phyloP scores from a whole-genome alignment of 2,113 vertebrate genomes.

The Phrynosoma blainvillii region DNA sequence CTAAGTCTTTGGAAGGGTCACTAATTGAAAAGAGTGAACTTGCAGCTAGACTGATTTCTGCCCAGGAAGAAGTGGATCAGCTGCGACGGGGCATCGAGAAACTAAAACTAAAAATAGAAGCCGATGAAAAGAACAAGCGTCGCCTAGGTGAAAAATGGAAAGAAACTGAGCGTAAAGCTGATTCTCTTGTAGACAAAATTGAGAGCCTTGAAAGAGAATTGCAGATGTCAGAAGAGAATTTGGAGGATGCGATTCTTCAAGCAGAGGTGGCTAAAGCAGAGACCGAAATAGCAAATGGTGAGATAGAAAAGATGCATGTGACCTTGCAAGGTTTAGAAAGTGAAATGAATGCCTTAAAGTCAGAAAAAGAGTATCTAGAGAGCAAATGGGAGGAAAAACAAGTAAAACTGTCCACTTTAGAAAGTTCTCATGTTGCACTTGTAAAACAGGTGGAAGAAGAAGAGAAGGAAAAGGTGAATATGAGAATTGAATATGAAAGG shows the following conservation, averaged over 20 bases:
- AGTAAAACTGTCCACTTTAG: slow-evolving; percentile 56
- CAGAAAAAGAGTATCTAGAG: slow-evolving; percentile 78
- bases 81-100: slow-evolving; percentile 88
- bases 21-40: slow-evolving; percentile 86
- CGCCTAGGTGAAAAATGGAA: slow-evolving; percentile 80
- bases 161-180: slow-evolving; percentile 79
- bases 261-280: slow-evolving; percentile 83
- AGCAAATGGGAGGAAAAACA: slow-evolving; percentile 66
- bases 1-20: slow-evolving; percentile 81
- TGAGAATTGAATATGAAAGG: slow-evolving; percentile 64
- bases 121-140: slow-evolving; percentile 85
- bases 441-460: slow-evolving; percentile 66
- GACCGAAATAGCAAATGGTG: slow-evolving; percentile 73
- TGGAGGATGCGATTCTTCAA: slow-evolving; percentile 82
- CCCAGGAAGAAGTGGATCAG: slow-evolving; percentile 84
- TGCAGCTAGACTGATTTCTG: slow-evolving; percentile 81
- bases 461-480: slow-evolving; percentile 63
- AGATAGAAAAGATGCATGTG: slow-evolving; percentile 51
- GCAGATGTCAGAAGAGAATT: slow-evolving; percentile 78
- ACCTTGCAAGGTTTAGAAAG: slow-evolving; percentile 47
- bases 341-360: slow-evolving; percentile 68
- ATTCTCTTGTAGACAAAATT: slow-evolving; percentile 77
- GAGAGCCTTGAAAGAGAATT: slow-evolving; percentile 81
- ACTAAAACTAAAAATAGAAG: slow-evolving; percentile 88
- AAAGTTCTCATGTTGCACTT: slow-evolving; percentile 47